A percentile compares a stretch with the other conserved stretches of the same genome.
Conservation (phyloP, 1,140 invertebrate species). For the Macrobrachium rosenbergii region DNA sequence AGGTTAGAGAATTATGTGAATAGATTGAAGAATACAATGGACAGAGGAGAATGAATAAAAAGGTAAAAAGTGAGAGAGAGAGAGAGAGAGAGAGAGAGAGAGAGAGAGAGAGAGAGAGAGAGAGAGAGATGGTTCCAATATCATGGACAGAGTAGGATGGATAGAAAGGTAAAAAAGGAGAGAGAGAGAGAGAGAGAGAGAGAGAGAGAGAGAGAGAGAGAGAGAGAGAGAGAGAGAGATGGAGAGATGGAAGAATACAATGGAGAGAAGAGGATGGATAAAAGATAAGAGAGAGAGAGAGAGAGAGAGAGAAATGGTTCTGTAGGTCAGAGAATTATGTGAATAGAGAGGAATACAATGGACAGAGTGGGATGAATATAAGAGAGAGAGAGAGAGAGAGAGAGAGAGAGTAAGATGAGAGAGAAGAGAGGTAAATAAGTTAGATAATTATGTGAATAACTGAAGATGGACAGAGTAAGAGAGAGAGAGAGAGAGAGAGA, state of each 20-base stretch:
- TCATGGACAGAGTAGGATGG: background rate
- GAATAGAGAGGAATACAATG: background rate
- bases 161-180: too few relatives aligned
- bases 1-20: background rate
- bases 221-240: too few relatives aligned
- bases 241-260: background rate
- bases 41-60: background rate
- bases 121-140: too few relatives aligned
- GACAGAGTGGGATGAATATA: background rate
- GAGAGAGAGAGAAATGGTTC: too few relatives aligned
- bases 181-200: background rate
- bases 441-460: too few relatives aligned
- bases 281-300: too few relatives aligned
- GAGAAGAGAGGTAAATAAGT: slow-evolving; percentile 31
- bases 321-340: background rate
- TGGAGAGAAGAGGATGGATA: too few relatives aligned
- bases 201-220: slow-evolving; percentile 6
- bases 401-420: slow-evolving; percentile 11
- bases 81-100: slow-evolving; percentile 16
- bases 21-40: background rate
- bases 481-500: background rate
- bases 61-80: too few relatives aligned
- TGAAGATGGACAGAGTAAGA: too few relatives aligned
- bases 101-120: slow-evolving; percentile 31
- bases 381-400: too few relatives aligned